Conservation (phyloP, 37 sponge, comb jelly and placozoan genomes). For the Bolinopsis microptera region DNA sequence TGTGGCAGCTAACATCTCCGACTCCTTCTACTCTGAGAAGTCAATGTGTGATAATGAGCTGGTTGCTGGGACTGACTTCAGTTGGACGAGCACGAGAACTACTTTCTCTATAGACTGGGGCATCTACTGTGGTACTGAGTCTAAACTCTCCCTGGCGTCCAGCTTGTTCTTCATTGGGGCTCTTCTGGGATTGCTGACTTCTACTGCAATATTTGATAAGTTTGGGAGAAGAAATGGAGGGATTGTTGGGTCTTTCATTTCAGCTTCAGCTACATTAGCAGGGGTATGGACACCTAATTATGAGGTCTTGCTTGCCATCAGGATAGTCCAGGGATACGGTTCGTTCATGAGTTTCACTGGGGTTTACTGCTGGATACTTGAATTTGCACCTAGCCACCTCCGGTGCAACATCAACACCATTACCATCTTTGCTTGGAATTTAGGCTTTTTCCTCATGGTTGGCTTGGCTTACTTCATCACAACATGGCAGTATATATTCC, state of each 20-base stretch:
- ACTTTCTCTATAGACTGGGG: constrained; percentile 18
- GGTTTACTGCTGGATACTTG: constrained; percentile 21
- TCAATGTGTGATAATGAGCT: neutral
- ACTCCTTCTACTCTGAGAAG: neutral
- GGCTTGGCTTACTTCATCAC: neutral
- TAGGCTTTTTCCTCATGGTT: neutral
- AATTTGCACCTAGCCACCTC: neutral
- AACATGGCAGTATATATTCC: neutral
- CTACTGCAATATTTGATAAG: constrained; percentile 24
- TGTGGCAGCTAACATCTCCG: neutral
- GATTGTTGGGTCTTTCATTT: neutral
- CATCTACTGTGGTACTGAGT: neutral
- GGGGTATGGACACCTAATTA: neutral
- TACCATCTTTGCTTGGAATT: neutral
- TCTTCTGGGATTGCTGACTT: neutral
- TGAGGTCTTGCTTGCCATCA: neutral
- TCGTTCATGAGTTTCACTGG: neutral
- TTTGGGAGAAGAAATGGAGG: neutral
- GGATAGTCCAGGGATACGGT: neutral
- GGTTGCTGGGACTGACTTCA: neutral
- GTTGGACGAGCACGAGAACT: neutral
- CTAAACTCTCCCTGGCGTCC: neutral
- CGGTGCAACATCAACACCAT: neutral
- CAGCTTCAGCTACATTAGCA: neutral
- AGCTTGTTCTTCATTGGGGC: constrained; percentile 23